Conservation (phyloP, 2,797 vertebrate species). For the Psittacula derbiana region DNA sequence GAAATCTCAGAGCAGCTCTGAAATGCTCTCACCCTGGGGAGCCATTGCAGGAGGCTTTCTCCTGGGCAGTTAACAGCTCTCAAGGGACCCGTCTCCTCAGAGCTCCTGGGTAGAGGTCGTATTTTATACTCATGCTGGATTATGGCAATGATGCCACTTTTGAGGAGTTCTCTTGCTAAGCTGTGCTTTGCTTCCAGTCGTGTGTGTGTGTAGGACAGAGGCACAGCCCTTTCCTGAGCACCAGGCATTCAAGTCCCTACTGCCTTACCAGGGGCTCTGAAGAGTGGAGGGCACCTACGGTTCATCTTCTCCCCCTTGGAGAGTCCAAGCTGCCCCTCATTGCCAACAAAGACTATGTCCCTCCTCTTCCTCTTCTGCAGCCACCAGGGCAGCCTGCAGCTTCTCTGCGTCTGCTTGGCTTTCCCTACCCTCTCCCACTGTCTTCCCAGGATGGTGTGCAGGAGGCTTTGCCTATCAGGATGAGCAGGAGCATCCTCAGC, state of each 20-base stretch:
- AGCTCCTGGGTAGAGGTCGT: neutral
- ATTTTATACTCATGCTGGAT: neutral
- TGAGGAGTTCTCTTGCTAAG: neutral
- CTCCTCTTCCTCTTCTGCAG: neutral
- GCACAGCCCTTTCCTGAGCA: neutral
- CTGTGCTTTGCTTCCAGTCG: neutral
- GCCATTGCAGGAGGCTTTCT: neutral
- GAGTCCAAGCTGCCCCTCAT: neutral
- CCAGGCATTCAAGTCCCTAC: neutral
- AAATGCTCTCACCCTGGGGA: neutral
- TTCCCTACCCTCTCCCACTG: neutral
- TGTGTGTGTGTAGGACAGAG: neutral
- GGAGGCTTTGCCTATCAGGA: neutral
- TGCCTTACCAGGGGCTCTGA: neutral
- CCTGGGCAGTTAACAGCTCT: neutral
- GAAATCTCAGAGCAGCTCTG: neutral
- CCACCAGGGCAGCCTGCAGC: neutral
- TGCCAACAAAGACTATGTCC: neutral
- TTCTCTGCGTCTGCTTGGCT: neutral
- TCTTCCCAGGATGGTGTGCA: neutral
- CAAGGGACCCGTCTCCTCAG: neutral
- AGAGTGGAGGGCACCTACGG: fast-evolving
- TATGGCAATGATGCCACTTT: neutral
- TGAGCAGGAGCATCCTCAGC: neutral
- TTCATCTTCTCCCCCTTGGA: neutral